Evolutionary conservation across 2,888 invertebrate species (phyloP).

Genomic region (Luperina nickerlii): DNA sequence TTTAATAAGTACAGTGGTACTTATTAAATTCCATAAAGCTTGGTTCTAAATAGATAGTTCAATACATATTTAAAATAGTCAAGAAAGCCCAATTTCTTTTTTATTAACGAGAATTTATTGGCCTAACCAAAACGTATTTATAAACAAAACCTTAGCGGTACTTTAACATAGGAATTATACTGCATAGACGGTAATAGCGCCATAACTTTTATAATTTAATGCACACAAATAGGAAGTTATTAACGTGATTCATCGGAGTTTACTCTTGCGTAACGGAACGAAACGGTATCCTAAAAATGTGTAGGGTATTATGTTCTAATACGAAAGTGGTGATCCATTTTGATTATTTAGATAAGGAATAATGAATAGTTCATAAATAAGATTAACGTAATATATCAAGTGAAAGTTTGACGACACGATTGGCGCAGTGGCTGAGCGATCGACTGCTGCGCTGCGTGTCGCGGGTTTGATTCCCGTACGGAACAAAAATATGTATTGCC

Average conservation of each 20-base stretch:
- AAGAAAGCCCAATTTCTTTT: neutral
- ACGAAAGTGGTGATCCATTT: constrained; percentile 51
- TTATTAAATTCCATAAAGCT: neutral
- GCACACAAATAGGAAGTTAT: constrained; percentile 32
- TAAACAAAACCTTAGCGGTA: neutral
- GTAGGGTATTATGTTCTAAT: constrained; percentile 28
- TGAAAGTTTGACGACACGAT: too few relatives aligned
- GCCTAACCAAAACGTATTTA: neutral
- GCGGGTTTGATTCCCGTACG: too few relatives aligned
- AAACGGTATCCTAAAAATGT: constrained; percentile 47
- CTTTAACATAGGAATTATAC: neutral
- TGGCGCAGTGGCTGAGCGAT: too few relatives aligned
- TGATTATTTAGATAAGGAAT: constrained; percentile 37
- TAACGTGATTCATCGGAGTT: constrained; percentile 25
- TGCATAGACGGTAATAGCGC: neutral
- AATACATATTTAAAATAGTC: neutral
- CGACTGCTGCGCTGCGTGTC: too few relatives aligned
- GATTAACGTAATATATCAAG: constrained; percentile 17
- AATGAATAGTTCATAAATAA: constrained; percentile 21
- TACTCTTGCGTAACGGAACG: constrained; percentile 17
- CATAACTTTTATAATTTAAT: constrained; percentile 14
- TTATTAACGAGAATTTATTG: neutral
- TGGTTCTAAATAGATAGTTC: neutral
- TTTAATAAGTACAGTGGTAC: too few relatives aligned
- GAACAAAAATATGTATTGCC: too few relatives aligned